Base-by-base conservation (phyloP, 2,113 vertebrate genomes). In the Nesoenas mayeri region DNA sequence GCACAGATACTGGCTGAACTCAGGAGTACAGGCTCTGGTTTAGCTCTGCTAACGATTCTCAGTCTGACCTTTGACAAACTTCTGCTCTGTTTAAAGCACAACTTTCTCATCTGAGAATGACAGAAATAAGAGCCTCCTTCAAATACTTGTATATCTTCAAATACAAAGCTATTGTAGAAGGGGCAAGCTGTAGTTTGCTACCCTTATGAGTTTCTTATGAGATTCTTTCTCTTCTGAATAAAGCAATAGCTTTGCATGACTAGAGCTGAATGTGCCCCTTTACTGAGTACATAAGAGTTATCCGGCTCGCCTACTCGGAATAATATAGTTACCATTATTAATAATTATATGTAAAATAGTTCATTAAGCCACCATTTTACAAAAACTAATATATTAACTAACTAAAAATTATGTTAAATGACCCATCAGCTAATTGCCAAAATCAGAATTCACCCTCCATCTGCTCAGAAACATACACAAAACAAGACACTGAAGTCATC, bases 401-500 rank as follows among this genome's bases (percentile, higher is more conserved):
- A 79, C 28, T 75, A 85, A 91, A 93, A 92, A 54, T 83, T 42
- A 62, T 64, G 50, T 62, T 79, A 78, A 96, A 4, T 92, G 92
- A 85, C 84, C 91, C 74, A 91, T 87, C 66, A 77, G 57, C 61
- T 95, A 84, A 85, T 89, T 87, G 56, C 48, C 31, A 79, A 81
- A 71, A 92, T 89, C 57, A 79, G 66, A 93, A 93, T 79, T 96
- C 75, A n/a, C 60, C 54, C 53, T 88, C 87, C 91, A 73, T 95
- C 84, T 96, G 78, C 79, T 96, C 50, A 61, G 89, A 91, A 87
- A 54, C 15, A 36, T 50, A 91, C 4, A 26, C 78, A 89, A 93
- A 95, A 36, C 78, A 89, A 88, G 44, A 31, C 66, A 75, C 53
- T 89, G 72, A 94, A 73, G 44, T 95, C 31, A 82, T 91, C 50